Percentiles rank a stretch among this genome's conserved stretches.
phyloP scores from a whole-genome alignment of 2,113 vertebrate genomes.

The Coturnix japonica region DNA sequence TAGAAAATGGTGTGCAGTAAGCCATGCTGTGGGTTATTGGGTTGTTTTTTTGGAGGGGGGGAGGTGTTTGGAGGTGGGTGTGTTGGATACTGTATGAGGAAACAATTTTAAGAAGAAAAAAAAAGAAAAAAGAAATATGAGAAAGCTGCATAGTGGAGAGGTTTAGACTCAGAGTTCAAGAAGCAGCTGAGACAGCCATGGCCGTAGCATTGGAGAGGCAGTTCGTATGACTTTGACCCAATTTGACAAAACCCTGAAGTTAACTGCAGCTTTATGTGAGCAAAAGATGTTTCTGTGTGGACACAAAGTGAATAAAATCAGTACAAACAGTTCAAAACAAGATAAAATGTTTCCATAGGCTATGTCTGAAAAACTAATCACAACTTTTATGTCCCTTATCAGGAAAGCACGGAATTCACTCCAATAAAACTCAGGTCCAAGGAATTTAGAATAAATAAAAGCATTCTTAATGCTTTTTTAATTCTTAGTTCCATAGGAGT shows the following conservation, averaged over 20 bases:
- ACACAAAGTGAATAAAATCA: not conserved
- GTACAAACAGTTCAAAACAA: not conserved
- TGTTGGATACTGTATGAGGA: not conserved
- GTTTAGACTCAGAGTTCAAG: not conserved
- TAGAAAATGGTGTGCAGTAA: not conserved
- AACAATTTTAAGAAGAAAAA: not conserved
- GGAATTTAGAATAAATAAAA: constrained; percentile 1
- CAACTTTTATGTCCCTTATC: not conserved
- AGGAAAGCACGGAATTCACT: not conserved
- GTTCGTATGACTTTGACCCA: not conserved
- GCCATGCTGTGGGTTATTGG: not conserved
- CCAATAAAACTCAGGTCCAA: not conserved
- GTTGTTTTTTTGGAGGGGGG: not conserved
- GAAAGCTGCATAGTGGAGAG: not conserved
- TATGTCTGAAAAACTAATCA: not conserved
- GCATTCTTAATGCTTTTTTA: not conserved
- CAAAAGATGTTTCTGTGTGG: not conserved
- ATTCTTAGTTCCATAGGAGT: not conserved
- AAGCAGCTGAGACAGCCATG: not conserved
- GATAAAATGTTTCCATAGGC: not conserved
- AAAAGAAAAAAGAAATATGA: not conserved
- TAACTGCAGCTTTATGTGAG: not conserved
- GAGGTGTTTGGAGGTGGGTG: not conserved
- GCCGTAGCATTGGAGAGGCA: not conserved
- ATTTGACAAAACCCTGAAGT: not conserved